A percentile compares a stretch with the other conserved stretches of the same genome.
Conservation (phyloP, 2,888 invertebrate genomes). For the Arctia plantaginis region DNA sequence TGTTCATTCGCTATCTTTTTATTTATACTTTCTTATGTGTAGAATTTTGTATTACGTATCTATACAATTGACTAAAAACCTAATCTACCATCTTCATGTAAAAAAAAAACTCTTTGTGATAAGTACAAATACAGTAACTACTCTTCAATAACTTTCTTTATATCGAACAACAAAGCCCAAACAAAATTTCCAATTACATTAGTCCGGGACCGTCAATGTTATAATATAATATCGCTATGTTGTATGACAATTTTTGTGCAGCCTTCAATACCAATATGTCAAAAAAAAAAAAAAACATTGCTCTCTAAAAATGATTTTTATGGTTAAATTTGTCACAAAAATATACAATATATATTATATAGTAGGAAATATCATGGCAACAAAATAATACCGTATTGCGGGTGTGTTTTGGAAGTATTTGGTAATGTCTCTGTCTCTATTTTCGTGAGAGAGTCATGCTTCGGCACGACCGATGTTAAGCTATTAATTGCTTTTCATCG, state of each 20-base stretch:
- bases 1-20: background rate
- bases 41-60: background rate
- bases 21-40: background rate
- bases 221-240: background rate
- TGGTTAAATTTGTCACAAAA: background rate
- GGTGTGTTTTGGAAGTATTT: background rate
- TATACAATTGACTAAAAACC: background rate
- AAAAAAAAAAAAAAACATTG: background rate
- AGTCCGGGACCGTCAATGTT: background rate
- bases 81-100: background rate
- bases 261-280: background rate
- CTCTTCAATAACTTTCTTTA: background rate
- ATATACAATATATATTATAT: background rate
- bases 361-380: background rate
- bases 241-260: background rate
- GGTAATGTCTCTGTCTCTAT: background rate
- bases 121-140: background rate
- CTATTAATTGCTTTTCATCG: too few relatives aligned
- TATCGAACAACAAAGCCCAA: background rate
- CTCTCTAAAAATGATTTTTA: too few relatives aligned
- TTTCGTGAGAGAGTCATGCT: too few relatives aligned
- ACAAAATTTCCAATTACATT: conserved; percentile 1
- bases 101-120: background rate
- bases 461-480: too few relatives aligned
- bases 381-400: background rate